Conservation (phyloP, 2,888 invertebrate species). For the Drosophila leonis region DNA sequence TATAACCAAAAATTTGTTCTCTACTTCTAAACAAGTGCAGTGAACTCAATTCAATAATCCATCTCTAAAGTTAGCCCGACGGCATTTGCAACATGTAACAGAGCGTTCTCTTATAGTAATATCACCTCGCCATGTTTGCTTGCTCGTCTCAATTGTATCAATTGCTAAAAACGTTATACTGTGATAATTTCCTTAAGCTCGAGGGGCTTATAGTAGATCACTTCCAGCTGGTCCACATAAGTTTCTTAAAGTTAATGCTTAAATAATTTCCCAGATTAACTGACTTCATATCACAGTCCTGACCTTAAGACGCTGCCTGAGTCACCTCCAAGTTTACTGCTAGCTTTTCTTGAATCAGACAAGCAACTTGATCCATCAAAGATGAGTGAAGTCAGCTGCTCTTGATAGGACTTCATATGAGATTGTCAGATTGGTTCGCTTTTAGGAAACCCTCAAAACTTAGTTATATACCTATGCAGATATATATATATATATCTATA, state of each 20-base stretch:
- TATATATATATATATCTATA: slow-evolving; percentile 1
- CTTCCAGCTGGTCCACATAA: neutral
- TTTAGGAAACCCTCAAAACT: slow-evolving; percentile 2
- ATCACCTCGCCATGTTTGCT: neutral
- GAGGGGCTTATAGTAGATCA: neutral
- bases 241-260: neutral
- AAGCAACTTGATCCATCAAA: neutral
- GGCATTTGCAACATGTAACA: neutral
- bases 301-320: neutral
- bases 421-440: neutral
- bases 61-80: neutral
- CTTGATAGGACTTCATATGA: too few species aligned
- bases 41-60: too few species aligned
- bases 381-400: too few species aligned
- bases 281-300: neutral
- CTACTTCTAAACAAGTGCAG: too few species aligned
- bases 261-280: neutral
- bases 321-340: neutral
- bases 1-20: too few species aligned
- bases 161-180: neutral
- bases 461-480: neutral
- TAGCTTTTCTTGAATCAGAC: too few species aligned
- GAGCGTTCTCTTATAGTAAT: neutral
- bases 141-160: neutral
- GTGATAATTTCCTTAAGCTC: neutral